Evolutionary conservation across 2,797 vertebrate genomes (phyloP), one percentile per base, ranked within the genome.

Genomic region (Pipistrellus nathusii): DNA sequence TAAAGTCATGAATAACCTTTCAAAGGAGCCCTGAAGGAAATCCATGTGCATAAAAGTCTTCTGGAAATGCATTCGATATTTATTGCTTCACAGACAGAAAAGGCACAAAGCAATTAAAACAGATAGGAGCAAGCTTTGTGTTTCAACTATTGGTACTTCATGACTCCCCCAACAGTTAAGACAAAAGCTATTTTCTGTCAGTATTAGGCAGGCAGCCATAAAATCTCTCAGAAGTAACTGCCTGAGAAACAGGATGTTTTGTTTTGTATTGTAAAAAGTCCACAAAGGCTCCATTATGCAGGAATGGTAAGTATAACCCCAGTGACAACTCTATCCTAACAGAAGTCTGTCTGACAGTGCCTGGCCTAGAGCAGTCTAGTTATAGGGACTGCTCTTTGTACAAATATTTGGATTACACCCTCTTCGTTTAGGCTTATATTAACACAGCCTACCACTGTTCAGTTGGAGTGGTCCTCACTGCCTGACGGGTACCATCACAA

Each of bases 151-250:
- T 55, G 75, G 68, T 82, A 85, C 25, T 71, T 57, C 66, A 30
- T 64, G 48, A 82, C 55, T 87, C 53, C 48, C 84, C 48, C 0
- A 11, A 48, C 18, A 91, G 83, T 93, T 85, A 83, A 93, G 86
- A 88, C 80, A 89, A 77, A 88, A 94, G 46, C 46, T 71, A 90
- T 86, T 80, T 91, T 87, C 72, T 64, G 41, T 85, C 76, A 89
- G 62, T 46, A 62, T 91, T 87, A 64, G 51, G 71, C 88, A 96
- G 83, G 71, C 35, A 86, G 80, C 76, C 83, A 86, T 96, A 95
- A 97, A 92, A 91, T 90, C 41, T 84, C 94, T 94, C 86, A 87
- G 83, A 95, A 95, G 94, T 90, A 93, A 90, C 59, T 89, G 66
- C 32, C 53, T 27, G 27, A 95, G 93, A 95, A 92, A 82, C 13